phyloP scores from a whole-genome alignment of 2,113 vertebrate species.

The Saguinus midas region DNA sequence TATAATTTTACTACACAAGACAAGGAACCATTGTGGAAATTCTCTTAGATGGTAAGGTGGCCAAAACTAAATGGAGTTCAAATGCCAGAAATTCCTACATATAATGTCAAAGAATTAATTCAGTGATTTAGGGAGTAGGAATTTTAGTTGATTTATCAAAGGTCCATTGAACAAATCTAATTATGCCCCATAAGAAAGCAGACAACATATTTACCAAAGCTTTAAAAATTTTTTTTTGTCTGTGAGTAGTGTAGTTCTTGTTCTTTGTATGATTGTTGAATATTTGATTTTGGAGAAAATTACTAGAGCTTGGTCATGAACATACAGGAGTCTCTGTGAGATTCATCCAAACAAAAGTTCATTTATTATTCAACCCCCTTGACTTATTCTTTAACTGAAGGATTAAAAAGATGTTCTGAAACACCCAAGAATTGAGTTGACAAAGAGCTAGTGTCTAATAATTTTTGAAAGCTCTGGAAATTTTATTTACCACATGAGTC shows the following conservation, averaged over 20 bases:
- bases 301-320: neutral
- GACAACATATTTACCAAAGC: neutral
- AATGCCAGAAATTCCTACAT: neutral
- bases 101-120: neutral
- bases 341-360: neutral
- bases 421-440: neutral
- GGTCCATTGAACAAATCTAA: neutral
- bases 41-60: neutral
- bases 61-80: neutral
- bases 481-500: neutral
- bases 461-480: neutral
- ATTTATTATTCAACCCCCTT: neutral
- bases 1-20: neutral
- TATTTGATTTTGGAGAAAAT: neutral
- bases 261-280: neutral
- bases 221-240: neutral
- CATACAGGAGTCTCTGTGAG: neutral
- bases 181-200: neutral
- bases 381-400: neutral
- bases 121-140: neutral
- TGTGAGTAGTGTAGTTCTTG: neutral
- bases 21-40: neutral
- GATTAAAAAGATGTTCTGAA: neutral
- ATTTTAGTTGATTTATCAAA: neutral
- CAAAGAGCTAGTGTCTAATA: neutral